Base-by-base conservation (phyloP, 2,888 invertebrate genomes). In the Microdon myrmicae region DNA sequence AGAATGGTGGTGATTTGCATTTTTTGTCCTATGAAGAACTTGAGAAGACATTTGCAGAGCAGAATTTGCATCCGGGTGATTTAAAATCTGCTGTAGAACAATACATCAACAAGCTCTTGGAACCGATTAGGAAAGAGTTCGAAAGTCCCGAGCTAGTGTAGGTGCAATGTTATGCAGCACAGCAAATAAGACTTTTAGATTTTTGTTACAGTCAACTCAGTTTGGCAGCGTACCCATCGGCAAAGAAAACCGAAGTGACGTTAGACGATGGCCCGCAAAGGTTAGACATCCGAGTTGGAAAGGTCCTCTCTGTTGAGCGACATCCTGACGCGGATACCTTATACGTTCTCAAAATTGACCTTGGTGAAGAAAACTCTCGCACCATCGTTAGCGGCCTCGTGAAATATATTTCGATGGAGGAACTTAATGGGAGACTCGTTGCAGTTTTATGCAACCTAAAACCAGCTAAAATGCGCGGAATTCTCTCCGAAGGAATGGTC, bases 391-490 rank as follows among this genome's bases (percentile, higher is more conserved):
- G 96, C 71, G 97, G 98, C 1, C 83, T 99, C 67, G 98, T 96
- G 0, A 92, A 94, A 74, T 94, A 87, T 81, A 89, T 96, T 10
- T 89, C 94, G 7, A 83, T 94, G 43, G 94, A 96, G 73, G 88
- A 96, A 80, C 92, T 98, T 89, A 84, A 90, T 73, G 85, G 94
- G 72, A 85, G 94, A 55, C 82, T 92, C 79, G 97, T 96, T 3
- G 90, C 98, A 3, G 92, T 98, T 2, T 81, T 99, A 38, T 96
- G 96, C 71, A 99, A 99, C 80, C 84, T 99, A 38, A 99, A 99
- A 81, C 89, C 98, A 23, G 95, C 94, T 8, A 98, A 96, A 83
- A 92, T 98, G 89, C 85, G 96, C 68, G 96, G 96, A 38, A 82
- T 96, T 17, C 87, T 90, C 70, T 96, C 96, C 0, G 88, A 90